phyloP scores from a whole-genome alignment of 2,888 invertebrate genomes.

The Drosophila infuscata region DNA sequence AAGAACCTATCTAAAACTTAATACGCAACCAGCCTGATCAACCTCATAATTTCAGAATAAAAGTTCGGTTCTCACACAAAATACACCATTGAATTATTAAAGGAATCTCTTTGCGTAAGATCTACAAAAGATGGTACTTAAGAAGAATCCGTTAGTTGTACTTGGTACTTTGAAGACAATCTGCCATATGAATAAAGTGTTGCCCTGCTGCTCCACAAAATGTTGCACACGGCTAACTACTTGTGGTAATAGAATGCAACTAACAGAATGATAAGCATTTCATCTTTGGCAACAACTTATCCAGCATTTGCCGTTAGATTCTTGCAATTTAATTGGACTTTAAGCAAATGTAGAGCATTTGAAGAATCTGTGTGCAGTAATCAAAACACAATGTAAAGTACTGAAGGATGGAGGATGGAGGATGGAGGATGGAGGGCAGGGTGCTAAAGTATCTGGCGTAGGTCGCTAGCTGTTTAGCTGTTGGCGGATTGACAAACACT shows the following conservation, averaged over 20 bases:
- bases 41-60: neutral
- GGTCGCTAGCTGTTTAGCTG: conserved; percentile 46
- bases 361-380: conserved; percentile 41
- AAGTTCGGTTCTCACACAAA: neutral
- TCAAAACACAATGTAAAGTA: conserved; percentile 46
- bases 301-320: conserved; percentile 53
- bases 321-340: conserved; percentile 66
- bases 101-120: conserved; percentile 4
- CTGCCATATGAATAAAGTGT: neutral
- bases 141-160: neutral
- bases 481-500: conserved; percentile 66
- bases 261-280: conserved; percentile 40
- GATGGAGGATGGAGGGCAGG: neutral
- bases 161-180: neutral
- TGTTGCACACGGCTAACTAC: conserved; percentile 10
- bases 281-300: conserved; percentile 37
- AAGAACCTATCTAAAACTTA: neutral
- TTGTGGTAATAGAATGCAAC: conserved; percentile 8
- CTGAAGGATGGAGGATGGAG: neutral
- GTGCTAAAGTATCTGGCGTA: conserved; percentile 43
- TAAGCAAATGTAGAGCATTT: conserved; percentile 71
- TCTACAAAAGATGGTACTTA: neutral
- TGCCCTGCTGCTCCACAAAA: conserved; percentile 15
- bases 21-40: neutral
- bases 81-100: neutral